A percentile compares a stretch with the other conserved stretches of the same genome.
Conservation (phyloP, 1,140 invertebrate species). For the Lucilia sericata region DNA sequence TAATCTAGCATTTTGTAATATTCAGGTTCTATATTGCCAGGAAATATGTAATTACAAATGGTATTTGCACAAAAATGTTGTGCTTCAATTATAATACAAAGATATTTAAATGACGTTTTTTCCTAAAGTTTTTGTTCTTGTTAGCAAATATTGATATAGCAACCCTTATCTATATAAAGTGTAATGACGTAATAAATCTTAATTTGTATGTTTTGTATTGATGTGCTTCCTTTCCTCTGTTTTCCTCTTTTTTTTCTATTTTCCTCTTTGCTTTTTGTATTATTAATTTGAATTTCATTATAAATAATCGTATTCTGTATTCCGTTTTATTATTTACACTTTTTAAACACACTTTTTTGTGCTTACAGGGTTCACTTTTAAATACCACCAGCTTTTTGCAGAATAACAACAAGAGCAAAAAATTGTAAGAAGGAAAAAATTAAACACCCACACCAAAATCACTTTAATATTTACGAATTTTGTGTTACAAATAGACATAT, state of each 20-base stretch:
- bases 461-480: background rate
- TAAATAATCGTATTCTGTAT: background rate
- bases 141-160: too few species aligned
- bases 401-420: background rate
- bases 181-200: background rate
- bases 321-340: background rate
- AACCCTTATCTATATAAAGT: too few species aligned
- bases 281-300: conserved; percentile 20
- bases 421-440: background rate
- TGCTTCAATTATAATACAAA: too few species aligned
- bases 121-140: too few species aligned
- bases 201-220: background rate
- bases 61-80: too few species aligned
- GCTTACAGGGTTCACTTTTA: background rate
- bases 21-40: too few species aligned
- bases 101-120: too few species aligned
- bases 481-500: background rate
- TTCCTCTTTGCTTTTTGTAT: background rate
- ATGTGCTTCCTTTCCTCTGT: background rate
- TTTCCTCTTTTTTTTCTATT: background rate
- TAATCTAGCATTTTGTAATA: too few species aligned
- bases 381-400: background rate
- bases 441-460: background rate
- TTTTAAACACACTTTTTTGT: background rate
- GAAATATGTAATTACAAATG: too few species aligned